These are phyloP conservation scores for Caenorhabditis brenneri DNA, from an alignment of 1,140 invertebrate species.

Conservation along the genomic window DNA sequence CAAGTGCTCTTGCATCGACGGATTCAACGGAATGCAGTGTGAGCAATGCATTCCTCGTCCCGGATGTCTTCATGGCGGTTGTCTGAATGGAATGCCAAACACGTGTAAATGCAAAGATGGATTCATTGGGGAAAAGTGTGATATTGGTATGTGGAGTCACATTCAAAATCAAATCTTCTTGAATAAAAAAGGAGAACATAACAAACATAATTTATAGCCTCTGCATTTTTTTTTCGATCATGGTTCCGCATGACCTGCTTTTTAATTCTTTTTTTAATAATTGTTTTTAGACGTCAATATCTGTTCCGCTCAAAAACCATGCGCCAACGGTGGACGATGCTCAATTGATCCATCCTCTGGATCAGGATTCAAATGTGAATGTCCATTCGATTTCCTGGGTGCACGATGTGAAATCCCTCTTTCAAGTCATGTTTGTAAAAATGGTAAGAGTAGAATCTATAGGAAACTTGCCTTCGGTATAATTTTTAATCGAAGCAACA, in stretches of 20 bases:
- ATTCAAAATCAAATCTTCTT: not conserved
- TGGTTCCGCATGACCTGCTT: no score
- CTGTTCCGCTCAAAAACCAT: not conserved
- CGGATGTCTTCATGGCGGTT: not conserved
- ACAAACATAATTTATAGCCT: no score
- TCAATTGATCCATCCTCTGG: not conserved
- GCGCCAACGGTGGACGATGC: not conserved
- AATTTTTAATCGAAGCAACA: no score
- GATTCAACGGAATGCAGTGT: not conserved
- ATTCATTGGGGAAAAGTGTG: conserved; percentile 18
- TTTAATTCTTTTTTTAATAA: no score
- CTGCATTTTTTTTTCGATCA: no score
- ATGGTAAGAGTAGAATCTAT: not conserved
- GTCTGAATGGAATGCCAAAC: not conserved
- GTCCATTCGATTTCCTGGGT: not conserved
- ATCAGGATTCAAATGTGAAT: not conserved
- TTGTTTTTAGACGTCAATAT: not conserved
- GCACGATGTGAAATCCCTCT: not conserved
- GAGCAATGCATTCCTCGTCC: not conserved
- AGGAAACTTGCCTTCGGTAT: no score
- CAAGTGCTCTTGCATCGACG: not conserved
- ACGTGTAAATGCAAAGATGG: conserved; percentile 12
- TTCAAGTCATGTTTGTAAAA: not conserved
- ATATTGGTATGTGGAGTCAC: not conserved
- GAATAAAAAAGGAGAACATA: no score